Evolutionary conservation across 2,113 vertebrate genomes (phyloP), one percentile per base, ranked within the genome.

Genomic region (Ranitomeya variabilis): DNA sequence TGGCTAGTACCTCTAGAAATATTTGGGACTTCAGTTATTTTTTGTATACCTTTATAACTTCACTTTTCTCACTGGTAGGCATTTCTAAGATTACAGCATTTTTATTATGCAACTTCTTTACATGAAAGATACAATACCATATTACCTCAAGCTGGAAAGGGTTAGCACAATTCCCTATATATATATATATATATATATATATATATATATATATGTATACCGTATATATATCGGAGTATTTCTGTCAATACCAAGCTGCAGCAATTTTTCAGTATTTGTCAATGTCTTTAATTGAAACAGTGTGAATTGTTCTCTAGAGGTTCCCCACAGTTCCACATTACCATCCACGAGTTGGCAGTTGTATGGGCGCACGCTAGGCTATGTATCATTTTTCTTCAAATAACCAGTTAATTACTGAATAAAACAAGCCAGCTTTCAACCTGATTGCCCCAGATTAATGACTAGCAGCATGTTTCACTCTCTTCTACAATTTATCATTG

Each of bases 391-490:
- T 94, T 95, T 94, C 95, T 89, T 80, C 94, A 96, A 96, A 95
- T 95, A 97, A 96, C 96, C 95, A 94, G 93, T 96, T 97, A 98
- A 99, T 98, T 97, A 97, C 96, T 93, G 96, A 95, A 95, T 93
- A 95, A 96, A 97, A 95, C 95, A 94, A 93, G 91, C 93, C 93
- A 93, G 95, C 93, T 95, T 96, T 95, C 95, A 95, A 96, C 94
- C 95, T 96, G 95, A 96, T 96, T 96, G 95, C 95, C 95, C 94
- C 93, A 97, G 97, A 99, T 98, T 97, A 99, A 98, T 98, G 96
- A 94, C 95, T 93, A 93, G 95, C 95, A 94, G 93, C 89, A 62
- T 93, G 95, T 96, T 97, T 97, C 95, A 91, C 91, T 95, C 86
- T 94, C 93, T 91, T 92, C 92, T 91, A 95, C 96, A 96, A 98